Base-by-base conservation (phyloP, 1,140 invertebrate genomes). In the Grapholita molesta region DNA sequence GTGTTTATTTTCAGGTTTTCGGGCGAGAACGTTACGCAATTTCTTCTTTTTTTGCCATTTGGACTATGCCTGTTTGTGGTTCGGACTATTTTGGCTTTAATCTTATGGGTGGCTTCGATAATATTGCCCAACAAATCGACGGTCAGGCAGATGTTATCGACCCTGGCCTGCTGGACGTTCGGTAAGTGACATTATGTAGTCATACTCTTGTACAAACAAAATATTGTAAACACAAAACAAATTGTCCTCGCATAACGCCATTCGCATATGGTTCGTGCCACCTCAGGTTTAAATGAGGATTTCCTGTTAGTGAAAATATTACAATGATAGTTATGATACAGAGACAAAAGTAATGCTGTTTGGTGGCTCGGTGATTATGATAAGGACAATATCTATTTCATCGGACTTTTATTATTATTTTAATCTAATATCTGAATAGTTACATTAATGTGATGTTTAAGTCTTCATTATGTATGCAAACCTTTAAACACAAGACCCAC, bases 31-130 rank as follows among this genome's bases (percentile, higher is more conserved):
- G 79, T 91, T 24, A 53, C 93, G 25, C 89, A 91, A 69, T 89
- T 93, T 72, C 67, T 94, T 4, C 75, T 93, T 69, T 94, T 93
- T 82, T 76, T 92, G 73, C 93, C 93, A 25, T 76, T 94, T 78
- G 93, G 93, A 64, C 68, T 93, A 57, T 57, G 93, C 28, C 79
- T 94, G 32, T 82, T 93, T 77, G 53, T 87, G 35, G 72, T 93
- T 67, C 85, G 93, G 74, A 77, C 86, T 67, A 71, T 93, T 52
- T 69, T 93, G 68, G 92, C 86, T 24, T 77, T 93, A 66, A 71
- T 92, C 72, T 79, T 93, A 57, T 92, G 93, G 84, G 78, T 94
- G 38, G 85, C 93, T 33, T 91, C 92, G 21, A 91, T 92, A 67
- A 78, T 93, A 75, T 82, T 94, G 70, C 92, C 93, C 52, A 92